Conservation (phyloP, 2,113 vertebrate genomes). For the Symphodus melops region DNA sequence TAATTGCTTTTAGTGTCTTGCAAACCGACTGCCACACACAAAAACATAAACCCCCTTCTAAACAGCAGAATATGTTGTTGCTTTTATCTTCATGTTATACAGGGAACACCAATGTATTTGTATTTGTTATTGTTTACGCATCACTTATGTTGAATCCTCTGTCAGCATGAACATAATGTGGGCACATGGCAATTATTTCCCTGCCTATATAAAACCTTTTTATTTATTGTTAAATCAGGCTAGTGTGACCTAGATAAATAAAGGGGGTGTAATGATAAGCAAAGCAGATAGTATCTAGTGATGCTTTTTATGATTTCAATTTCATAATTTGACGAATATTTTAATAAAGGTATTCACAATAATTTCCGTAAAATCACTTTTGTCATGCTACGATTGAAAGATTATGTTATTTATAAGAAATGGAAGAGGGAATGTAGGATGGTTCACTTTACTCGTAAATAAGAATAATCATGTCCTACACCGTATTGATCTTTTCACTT, state of each 20-base stretch:
- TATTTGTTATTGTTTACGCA: slow-evolving; percentile 14
- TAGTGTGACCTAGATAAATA: slow-evolving; percentile 61
- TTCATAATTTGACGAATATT: slow-evolving; percentile 11
- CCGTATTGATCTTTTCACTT: slow-evolving; percentile 35
- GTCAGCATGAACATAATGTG: slow-evolving; percentile 28
- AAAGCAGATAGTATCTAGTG: slow-evolving; percentile 33
- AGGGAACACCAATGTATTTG: neutral
- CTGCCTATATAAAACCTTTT: slow-evolving; percentile 43
- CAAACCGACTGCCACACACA: slow-evolving; percentile 13
- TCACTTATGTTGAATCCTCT: slow-evolving; percentile 20
- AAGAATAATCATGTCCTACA: slow-evolving; percentile 7
- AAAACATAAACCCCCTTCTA: neutral
- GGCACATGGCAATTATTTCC: slow-evolving; percentile 31
- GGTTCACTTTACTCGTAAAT: slow-evolving; percentile 2
- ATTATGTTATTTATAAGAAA: slow-evolving; percentile 26
- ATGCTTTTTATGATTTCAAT: slow-evolving; percentile 22
- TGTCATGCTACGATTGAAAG: slow-evolving; percentile 15
- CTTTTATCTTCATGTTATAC: slow-evolving; percentile 8
- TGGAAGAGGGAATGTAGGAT: slow-evolving; percentile 1
- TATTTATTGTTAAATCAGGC: slow-evolving; percentile 34
- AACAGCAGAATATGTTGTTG: neutral
- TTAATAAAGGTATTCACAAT: slow-evolving; percentile 26
- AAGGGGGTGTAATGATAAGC: slow-evolving; percentile 28
- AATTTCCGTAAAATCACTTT: slow-evolving; percentile 26
- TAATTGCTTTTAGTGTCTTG: slow-evolving; percentile 46